These are phyloP conservation scores for Anoplophora glabripennis DNA, from an alignment of 1,140 invertebrate genomes.

Conservation along the genomic window DNA sequence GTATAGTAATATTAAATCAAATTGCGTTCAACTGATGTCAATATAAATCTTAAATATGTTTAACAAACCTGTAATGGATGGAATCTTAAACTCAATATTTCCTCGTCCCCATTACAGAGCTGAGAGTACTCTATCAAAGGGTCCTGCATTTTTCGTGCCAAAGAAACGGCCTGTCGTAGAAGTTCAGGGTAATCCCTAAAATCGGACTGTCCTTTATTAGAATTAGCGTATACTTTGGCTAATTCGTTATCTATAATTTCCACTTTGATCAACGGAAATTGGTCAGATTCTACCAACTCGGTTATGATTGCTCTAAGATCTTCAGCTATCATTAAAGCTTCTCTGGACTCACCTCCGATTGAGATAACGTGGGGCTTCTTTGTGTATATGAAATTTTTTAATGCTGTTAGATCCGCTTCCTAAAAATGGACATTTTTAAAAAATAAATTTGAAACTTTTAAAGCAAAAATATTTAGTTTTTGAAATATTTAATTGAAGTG, in stretches of 20 bases:
- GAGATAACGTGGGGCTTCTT: conserved; percentile 94
- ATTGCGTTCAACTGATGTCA: no score
- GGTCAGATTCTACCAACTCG: conserved; percentile 77
- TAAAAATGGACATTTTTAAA: no score
- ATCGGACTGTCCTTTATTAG: conserved; percentile 79
- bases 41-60: no score
- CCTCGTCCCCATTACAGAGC: conserved; percentile 91
- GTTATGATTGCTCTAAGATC: conserved; percentile 79
- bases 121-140: conserved; percentile 95
- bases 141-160: conserved; percentile 91
- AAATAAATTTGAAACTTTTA: no score
- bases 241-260: conserved; percentile 93
- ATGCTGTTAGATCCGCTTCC: conserved; percentile 75
- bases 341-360: conserved; percentile 86
- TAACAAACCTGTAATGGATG: conserved; percentile 71
- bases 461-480: no score
- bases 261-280: conserved; percentile 83
- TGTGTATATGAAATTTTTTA: conserved; percentile 81
- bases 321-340: conserved; percentile 79
- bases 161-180: conserved; percentile 85
- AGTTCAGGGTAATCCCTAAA: conserved; percentile 89
- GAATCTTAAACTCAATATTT: conserved; percentile 91
- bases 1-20: neutral
- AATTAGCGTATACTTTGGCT: conserved; percentile 87
- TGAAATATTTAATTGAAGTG: no score